Base-by-base conservation (phyloP, 2,797 vertebrate species). In the Thaleichthys pacificus region DNA sequence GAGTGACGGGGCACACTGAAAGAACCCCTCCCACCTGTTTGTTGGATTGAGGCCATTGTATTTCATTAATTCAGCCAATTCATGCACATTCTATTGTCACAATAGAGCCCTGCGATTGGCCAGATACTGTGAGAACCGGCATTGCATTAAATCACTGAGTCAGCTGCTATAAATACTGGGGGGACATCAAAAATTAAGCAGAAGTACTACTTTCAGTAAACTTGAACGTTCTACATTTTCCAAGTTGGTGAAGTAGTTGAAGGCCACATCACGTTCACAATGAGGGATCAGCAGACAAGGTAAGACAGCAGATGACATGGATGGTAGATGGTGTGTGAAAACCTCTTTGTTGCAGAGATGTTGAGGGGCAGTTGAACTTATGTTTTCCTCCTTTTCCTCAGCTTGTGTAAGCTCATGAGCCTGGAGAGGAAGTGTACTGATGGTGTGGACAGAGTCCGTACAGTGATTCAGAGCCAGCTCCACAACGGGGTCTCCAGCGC, bases 361-460 rank as follows among this genome's bases (percentile, higher is more conserved):
- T 35, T 66, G 4, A 5, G 9, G 11, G 58, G 3, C 58, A 5
- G 24, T 14, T 26, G 6, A 61, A 22, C 21, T 64, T 21, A 65
- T 56, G 4, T 19, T 65, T 42, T 21, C 9, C 15, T 6, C 57
- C 21, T 70, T 11, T 3, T 30, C 4, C 35, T 38, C 81, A 91
- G 89, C 65, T 81, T 89, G 83, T 81, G 86, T 62, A 90, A 88
- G 79, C 72, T 91, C 62, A 79, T 88, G 87, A 72, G 76, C 69
- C 61, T 92, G 82, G 91, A 93, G 83, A 90, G 91, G 76, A 91
- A 83, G 74, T 90, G 88, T 80, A 77, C 84, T n/a, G 86, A 91
- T 65, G 72, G 85, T 71, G 86, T 90, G 21, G 70, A 61, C 61
- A 87, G 72, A 70, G 83, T 93, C 57, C 67, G 78, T 64, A 81